phyloP scores from a whole-genome alignment of 2,888 invertebrate genomes.

The Rhingia rostrata region DNA sequence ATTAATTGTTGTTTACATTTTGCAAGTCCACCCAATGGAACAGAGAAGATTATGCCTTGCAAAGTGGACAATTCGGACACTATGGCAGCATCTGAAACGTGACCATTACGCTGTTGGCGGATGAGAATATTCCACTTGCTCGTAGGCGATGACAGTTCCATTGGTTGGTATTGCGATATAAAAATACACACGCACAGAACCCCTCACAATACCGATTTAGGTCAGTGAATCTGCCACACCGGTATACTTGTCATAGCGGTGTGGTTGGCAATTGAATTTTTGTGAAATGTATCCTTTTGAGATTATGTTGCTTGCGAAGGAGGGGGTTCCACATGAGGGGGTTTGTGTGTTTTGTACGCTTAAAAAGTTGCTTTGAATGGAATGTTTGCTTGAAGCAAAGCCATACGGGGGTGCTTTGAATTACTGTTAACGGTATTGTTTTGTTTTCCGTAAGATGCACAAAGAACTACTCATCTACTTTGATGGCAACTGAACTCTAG shows the following conservation, averaged over 20 bases:
- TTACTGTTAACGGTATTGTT: too few species aligned
- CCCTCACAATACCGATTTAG: slow-evolving; percentile 38
- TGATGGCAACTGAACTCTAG: too few species aligned
- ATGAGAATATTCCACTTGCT: slow-evolving; percentile 21
- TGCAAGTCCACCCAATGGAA: slow-evolving; percentile 57
- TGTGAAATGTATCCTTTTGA: slow-evolving; percentile 62
- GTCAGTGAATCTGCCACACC: slow-evolving; percentile 48
- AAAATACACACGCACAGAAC: neutral
- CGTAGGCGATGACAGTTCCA: slow-evolving; percentile 51
- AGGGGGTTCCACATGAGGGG: slow-evolving; percentile 51
- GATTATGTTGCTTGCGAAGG: slow-evolving; percentile 44
- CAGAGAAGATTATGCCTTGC: slow-evolving; percentile 53
- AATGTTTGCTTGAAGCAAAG: too few species aligned
- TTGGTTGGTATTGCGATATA: slow-evolving; percentile 27
- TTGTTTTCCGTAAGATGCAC: too few species aligned
- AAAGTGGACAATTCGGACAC: slow-evolving; percentile 53
- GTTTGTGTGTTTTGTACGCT: neutral
- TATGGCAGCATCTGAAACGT: slow-evolving; percentile 59
- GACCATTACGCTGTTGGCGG: slow-evolving; percentile 22
- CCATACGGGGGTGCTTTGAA: too few species aligned
- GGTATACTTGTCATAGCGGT: neutral
- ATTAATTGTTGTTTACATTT: slow-evolving; percentile 67
- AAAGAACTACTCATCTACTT: too few species aligned
- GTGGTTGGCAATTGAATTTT: slow-evolving; percentile 35
- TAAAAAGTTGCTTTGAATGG: too few species aligned